Conservation (phyloP, 1,140 invertebrate genomes). For the Microplitis demolitor region DNA sequence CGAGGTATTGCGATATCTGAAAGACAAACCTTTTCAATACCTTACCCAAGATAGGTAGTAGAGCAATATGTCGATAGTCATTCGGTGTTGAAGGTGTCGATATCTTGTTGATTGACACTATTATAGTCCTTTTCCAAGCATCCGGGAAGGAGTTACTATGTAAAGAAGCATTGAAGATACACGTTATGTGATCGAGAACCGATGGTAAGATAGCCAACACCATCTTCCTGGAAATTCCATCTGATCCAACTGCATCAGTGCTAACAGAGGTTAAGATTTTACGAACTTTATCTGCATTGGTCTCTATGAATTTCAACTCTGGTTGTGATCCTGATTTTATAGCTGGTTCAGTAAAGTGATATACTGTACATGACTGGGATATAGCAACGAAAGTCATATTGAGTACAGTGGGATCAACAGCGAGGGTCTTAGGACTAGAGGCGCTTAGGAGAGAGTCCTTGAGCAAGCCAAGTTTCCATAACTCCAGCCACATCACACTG, state of each 20-base stretch:
- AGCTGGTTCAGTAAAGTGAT: neutral
- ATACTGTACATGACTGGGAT: too few relatives aligned
- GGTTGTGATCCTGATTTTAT: too few relatives aligned
- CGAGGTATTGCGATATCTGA: neutral
- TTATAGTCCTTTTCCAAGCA: neutral
- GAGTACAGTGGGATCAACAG: neutral
- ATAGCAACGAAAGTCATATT: neutral
- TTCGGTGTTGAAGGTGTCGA: neutral
- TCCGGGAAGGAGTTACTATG: neutral
- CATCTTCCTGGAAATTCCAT: neutral
- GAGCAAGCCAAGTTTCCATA: neutral
- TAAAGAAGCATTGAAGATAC: neutral
- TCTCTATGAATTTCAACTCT: neutral
- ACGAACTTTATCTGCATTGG: neutral
- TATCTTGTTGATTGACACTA: neutral
- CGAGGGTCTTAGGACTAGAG: neutral
- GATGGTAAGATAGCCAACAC: neutral
- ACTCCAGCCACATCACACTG: neutral
- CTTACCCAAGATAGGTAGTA: neutral
- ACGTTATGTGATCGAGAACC: neutral
- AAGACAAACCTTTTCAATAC: constrained; percentile 9
- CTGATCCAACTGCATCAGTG: neutral
- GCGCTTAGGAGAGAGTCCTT: too few relatives aligned
- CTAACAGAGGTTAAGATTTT: neutral
- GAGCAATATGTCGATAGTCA: neutral